Evolutionary conservation across 2,797 vertebrate genomes (phyloP).

Genomic region (Microctenopoma steveboyesi): DNA sequence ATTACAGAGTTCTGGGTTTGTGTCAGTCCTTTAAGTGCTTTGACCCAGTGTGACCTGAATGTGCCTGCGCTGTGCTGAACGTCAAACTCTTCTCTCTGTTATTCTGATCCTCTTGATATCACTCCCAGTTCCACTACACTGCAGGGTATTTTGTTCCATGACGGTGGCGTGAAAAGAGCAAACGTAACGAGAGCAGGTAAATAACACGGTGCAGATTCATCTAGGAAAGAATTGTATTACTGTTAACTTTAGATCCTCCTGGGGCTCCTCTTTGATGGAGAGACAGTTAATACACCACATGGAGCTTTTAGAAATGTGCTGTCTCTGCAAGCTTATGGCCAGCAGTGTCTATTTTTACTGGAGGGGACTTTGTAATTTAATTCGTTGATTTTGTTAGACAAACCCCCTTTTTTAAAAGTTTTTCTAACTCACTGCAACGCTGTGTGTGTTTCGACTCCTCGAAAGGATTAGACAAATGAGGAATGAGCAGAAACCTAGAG

Average conservation of each 20-base stretch:
- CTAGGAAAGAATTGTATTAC: slow-evolving; percentile 18
- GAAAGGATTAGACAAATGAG: too few relatives aligned
- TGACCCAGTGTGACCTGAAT: neutral
- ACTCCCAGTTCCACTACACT: slow-evolving; percentile 8
- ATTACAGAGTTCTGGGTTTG: neutral
- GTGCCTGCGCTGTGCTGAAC: neutral
- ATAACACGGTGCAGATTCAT: slow-evolving; percentile 26
- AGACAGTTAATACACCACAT: neutral
- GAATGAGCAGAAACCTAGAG: too few relatives aligned
- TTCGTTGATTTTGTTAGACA: too few relatives aligned
- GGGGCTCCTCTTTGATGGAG: neutral
- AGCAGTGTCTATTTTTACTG: slow-evolving; percentile 22
- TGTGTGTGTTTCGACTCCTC: too few relatives aligned
- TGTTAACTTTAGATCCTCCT: slow-evolving; percentile 20
- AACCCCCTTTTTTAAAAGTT: too few relatives aligned
- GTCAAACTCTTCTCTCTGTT: slow-evolving; percentile 15
- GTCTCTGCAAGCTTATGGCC: neutral
- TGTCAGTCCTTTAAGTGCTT: slow-evolving; percentile 14
- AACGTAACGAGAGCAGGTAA: slow-evolving; percentile 54
- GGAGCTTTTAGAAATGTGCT: slow-evolving; percentile 1
- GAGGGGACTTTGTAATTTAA: neutral
- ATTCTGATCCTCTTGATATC: slow-evolving; percentile 28
- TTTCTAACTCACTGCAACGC: too few relatives aligned
- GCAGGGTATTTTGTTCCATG: slow-evolving; percentile 6
- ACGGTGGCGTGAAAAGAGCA: slow-evolving; percentile 19